Base-by-base conservation (phyloP, 2,797 vertebrate genomes). In the Muscicapa striata region DNA sequence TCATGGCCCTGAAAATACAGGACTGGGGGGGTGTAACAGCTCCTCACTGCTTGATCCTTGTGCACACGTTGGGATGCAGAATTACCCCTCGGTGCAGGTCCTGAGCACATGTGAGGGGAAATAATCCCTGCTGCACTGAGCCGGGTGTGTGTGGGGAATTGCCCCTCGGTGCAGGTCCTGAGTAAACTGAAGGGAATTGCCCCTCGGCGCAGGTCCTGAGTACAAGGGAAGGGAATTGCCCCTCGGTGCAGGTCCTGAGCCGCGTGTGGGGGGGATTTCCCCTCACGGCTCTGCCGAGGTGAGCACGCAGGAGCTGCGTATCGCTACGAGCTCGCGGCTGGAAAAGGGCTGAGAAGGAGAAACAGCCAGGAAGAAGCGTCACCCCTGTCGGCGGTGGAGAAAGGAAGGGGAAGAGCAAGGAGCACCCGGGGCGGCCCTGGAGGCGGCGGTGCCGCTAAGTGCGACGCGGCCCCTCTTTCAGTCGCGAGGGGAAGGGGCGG, bases 1-100 rank as follows among this genome's bases (percentile, higher is more conserved):
- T 30, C 59, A 11, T 1, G 5, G 9, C 6, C 22, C 13, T 3
- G 5, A 41, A 24, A 7, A 27, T 0, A 27, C 3, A 1, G 0
- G 6, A 0, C 5, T 0, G 14, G 16, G 20, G 8, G 24, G 2
- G 12, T 20, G 21, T 4, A 6, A n/a, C 4, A 10, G 32, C 18
- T 43, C 55, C 40, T 43, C 27, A 6, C 0, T 30, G 21, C 36
- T 7, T 0, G 20, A 10, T 3, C n/a, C 54, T 14, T 15, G 26
- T 2, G 46, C 32, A 14, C 36, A 5, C 0, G 2, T 1, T 9
- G 18, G 11, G 15, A 3, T 5, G 46, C 26, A 18, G 11, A 64
- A 76, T 12, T 4, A 10, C 10, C 4, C 14, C 24, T n/a, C 2
- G 1, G 7, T 6, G 41, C 41, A 72, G 32, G 2, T 17, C 13